A percentile compares a stretch with the other conserved stretches of the same genome.
Conservation (phyloP, 2,888 invertebrate genomes). For the Macroteleia sp. region DNA sequence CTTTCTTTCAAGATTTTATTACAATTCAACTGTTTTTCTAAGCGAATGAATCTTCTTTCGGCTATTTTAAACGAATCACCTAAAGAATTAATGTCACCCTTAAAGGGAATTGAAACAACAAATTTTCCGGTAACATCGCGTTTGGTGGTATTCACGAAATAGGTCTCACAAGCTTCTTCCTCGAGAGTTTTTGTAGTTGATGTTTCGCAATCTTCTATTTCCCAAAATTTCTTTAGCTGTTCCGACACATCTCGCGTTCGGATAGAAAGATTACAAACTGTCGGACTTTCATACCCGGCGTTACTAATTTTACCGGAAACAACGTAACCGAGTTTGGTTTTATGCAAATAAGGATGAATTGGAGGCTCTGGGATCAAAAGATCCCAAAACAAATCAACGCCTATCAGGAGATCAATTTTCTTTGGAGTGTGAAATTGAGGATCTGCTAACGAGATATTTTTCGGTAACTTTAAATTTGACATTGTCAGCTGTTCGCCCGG, state of each 20-base stretch:
- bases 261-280: background rate
- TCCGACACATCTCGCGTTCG: background rate
- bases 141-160: background rate
- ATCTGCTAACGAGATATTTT: slow-evolving; percentile 36
- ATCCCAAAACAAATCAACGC: slow-evolving; percentile 14
- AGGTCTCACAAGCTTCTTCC: slow-evolving; percentile 1
- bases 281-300: background rate
- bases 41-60: background rate
- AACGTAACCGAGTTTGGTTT: slow-evolving; percentile 16
- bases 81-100: background rate
- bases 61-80: background rate
- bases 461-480: background rate
- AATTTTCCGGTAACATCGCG: background rate
- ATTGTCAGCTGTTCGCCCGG: background rate
- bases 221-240: slow-evolving; percentile 8
- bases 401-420: slow-evolving; percentile 16
- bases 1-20: background rate
- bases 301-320: slow-evolving; percentile 12
- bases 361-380: background rate
- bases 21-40: background rate
- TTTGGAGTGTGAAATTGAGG: slow-evolving; percentile 11
- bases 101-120: background rate
- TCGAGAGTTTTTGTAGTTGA: background rate
- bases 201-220: background rate
- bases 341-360: background rate